Conservation (phyloP, 2,113 vertebrate species). For the Oncorhynchus masou region DNA sequence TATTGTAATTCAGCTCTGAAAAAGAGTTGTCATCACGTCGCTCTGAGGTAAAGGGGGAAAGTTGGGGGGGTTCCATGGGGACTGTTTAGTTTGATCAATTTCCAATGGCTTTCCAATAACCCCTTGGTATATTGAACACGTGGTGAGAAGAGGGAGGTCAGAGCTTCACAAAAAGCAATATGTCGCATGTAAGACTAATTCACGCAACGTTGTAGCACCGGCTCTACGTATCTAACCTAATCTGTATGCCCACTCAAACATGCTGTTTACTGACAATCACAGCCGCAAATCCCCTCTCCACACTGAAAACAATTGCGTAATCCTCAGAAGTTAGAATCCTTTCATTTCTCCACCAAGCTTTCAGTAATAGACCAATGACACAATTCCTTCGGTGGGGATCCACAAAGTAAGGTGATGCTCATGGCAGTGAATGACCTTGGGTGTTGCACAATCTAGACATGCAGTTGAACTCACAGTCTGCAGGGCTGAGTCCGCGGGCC, state of each 20-base stretch:
- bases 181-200: constrained; percentile 4
- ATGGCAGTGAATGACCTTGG: too few species aligned
- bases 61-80: constrained; percentile 9
- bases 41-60: background rate
- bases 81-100: constrained; percentile 38
- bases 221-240: background rate
- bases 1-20: constrained; percentile 58
- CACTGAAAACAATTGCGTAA: background rate
- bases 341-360: too few species aligned
- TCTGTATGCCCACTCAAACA: background rate
- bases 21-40: constrained; percentile 46
- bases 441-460: too few species aligned
- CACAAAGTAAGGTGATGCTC: too few species aligned
- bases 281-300: background rate
- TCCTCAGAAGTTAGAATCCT: too few species aligned
- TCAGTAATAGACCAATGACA: too few species aligned
- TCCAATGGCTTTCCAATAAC: constrained; percentile 18
- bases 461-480: constrained; percentile 77
- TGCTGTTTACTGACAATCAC: background rate
- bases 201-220: background rate
- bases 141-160: background rate
- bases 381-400: too few species aligned
- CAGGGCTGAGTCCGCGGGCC: constrained; percentile 86
- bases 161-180: constrained; percentile 14
- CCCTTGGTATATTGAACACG: background rate